A percentile compares a stretch with the other conserved stretches of the same genome.
phyloP scores from a whole-genome alignment of 2,113 vertebrate species.

The Tachycineta bicolor region DNA sequence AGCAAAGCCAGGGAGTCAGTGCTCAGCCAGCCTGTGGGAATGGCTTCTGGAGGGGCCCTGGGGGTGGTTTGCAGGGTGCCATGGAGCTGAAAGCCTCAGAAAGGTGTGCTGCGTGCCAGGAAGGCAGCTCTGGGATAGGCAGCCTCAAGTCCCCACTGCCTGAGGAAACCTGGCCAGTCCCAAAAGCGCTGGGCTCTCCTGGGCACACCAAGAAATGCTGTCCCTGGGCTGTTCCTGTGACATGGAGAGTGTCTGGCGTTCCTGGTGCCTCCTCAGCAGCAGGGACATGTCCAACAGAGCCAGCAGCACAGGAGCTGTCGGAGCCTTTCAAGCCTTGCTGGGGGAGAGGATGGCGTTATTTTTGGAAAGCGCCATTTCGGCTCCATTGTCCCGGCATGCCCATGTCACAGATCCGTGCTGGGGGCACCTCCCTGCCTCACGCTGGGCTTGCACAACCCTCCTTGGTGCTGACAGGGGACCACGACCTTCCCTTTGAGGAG shows the following conservation, averaged over 20 bases:
- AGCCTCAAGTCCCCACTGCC: rapidly evolving
- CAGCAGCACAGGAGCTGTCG: background rate
- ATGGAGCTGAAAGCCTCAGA: background rate
- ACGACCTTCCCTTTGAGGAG: background rate
- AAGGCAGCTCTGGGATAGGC: background rate
- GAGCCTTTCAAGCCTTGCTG: background rate
- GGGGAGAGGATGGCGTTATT: background rate
- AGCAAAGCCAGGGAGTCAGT: background rate
- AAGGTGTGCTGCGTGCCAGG: background rate
- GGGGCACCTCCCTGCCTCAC: background rate
- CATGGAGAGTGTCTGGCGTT: background rate
- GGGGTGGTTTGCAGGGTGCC: background rate
- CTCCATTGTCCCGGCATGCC: background rate
- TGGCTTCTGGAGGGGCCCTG: background rate
- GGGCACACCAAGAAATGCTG: background rate
- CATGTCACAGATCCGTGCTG: background rate
- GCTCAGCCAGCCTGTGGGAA: background rate
- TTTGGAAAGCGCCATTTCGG: background rate
- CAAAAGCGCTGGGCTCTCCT: background rate
- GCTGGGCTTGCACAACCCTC: background rate
- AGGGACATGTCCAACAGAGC: background rate
- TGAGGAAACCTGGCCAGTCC: background rate
- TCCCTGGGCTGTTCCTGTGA: background rate
- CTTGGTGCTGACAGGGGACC: background rate
- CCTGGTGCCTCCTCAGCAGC: background rate